Conservation (phyloP, 2,797 vertebrate species). For the Salmo trutta region DNA sequence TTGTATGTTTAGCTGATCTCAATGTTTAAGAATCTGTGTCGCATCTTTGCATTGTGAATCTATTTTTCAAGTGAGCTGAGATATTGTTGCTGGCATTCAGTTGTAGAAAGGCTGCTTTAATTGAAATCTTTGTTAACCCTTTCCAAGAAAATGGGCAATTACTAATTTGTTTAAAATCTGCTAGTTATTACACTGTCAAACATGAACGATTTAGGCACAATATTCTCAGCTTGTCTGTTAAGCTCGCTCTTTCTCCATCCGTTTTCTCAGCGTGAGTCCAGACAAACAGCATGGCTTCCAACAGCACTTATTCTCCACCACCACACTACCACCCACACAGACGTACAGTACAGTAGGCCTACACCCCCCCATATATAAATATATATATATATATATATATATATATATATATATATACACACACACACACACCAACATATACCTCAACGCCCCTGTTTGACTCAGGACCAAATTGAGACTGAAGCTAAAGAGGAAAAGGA, state of each 20-base stretch:
- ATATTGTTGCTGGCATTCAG: neutral
- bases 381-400: neutral
- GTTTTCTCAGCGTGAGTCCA: neutral
- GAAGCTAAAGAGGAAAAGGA: neutral
- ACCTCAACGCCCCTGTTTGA: neutral
- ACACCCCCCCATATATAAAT: too few species aligned
- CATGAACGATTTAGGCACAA: neutral
- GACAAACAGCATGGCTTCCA: neutral
- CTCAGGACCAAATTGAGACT: neutral
- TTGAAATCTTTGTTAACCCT: neutral
- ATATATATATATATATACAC: neutral
- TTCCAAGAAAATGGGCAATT: neutral
- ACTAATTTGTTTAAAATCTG: neutral
- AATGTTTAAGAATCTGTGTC: neutral
- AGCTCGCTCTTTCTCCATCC: slow-evolving; percentile 3
- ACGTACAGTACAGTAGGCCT: neutral
- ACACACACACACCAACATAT: neutral
- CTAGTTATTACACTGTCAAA: neutral
- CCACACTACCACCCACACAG: slow-evolving; percentile 2
- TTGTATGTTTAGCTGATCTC: neutral
- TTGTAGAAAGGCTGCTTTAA: neutral
- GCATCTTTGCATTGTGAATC: neutral
- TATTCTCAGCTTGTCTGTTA: slow-evolving; percentile 22
- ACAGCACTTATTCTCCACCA: neutral
- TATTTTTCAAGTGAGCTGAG: neutral